A percentile compares a stretch with the other conserved stretches of the same genome.
These are phyloP conservation scores for Beaufortia kweichowensis DNA, from an alignment of 2,113 vertebrate genomes.

Conservation along the genomic window DNA sequence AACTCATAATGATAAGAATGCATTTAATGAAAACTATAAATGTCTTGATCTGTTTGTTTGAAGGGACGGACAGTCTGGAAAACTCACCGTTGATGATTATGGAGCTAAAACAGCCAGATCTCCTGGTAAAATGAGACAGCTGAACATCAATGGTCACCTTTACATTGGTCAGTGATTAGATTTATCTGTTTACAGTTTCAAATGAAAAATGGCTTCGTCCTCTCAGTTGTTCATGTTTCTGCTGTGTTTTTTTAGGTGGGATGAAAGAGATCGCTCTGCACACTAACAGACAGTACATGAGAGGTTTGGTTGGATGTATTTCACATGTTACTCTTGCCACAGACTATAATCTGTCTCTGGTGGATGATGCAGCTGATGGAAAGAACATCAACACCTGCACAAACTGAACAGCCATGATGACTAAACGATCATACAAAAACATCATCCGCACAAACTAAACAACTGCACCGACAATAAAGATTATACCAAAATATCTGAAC, in stretches of 20 bases:
- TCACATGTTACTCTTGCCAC: constrained; percentile 95
- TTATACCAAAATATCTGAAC: too few species aligned
- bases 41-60: constrained; percentile 27
- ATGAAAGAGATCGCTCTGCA: constrained; percentile 94
- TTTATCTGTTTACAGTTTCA: too few species aligned
- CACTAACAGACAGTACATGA: constrained; percentile 86
- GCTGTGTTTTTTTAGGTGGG: constrained; percentile 77
- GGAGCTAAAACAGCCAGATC: constrained; percentile 89
- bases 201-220: neutral
- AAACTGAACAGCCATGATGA: constrained; percentile 34
- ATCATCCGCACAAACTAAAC: too few species aligned
- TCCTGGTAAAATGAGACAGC: constrained; percentile 91
- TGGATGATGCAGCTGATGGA: constrained; percentile 88
- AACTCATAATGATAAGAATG: too few species aligned
- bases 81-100: constrained; percentile 93
- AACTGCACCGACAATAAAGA: too few species aligned
- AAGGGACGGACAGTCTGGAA: constrained; percentile 92
- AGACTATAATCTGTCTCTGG: constrained; percentile 89
- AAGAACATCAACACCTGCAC: constrained; percentile 96
- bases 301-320: constrained; percentile 91
- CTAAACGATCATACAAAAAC: too few species aligned
- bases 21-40: too few species aligned
- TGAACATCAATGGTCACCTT: constrained; percentile 90
- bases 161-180: constrained; percentile 93
- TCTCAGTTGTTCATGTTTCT: neutral